Conservation (phyloP, 1,140 invertebrate species). For the Bathynomus jamesi region DNA sequence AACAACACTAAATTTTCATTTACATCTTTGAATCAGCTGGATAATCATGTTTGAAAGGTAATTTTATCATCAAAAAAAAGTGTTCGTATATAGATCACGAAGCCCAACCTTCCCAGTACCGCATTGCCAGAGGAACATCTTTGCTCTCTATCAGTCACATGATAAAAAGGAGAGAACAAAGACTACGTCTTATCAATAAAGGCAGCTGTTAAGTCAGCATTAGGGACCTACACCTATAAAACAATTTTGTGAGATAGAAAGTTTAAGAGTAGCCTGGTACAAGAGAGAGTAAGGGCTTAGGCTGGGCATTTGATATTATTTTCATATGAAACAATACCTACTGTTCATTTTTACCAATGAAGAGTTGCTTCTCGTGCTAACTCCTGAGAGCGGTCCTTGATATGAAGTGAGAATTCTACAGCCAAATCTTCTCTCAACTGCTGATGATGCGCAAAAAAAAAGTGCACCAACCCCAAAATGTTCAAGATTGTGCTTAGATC, state of each 20-base stretch:
- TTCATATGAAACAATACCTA: constrained; percentile 1
- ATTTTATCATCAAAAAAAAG: neutral
- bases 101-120: neutral
- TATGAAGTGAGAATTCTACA: no score
- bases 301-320: neutral
- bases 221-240: neutral
- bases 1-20: neutral
- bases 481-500: neutral
- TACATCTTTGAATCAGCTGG: neutral
- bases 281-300: neutral
- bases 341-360: constrained; percentile 1
- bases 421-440: neutral
- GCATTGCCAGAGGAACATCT: neutral
- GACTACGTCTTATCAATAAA: neutral
- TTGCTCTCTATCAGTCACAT: constrained; percentile 1
- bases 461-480: neutral
- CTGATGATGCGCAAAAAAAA: neutral
- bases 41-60: neutral
- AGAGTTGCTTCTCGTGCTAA: neutral
- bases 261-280: neutral
- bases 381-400: neutral
- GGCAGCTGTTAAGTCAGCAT: neutral
- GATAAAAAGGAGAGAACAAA: neutral
- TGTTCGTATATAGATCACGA: neutral
- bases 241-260: neutral